Evolutionary conservation across 2,888 invertebrate species (phyloP).

Genomic region (Chalcosyrphus nemorum): DNA sequence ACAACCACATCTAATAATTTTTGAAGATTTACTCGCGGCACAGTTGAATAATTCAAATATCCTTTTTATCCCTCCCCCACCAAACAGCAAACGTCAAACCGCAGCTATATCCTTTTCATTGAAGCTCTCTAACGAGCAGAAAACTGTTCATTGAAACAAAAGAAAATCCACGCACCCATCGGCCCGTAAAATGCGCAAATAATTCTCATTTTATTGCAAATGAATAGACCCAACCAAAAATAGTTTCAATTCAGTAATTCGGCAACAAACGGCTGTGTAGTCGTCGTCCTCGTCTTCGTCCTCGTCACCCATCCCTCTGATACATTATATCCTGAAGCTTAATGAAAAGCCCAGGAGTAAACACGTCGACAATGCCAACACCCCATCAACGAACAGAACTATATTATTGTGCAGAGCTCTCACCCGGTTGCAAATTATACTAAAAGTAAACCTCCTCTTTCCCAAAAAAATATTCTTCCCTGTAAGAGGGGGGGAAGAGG

Average conservation of each 20-base stretch:
- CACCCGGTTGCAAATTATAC: constrained; percentile 31
- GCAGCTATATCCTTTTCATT: neutral
- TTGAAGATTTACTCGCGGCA: neutral
- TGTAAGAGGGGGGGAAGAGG: neutral
- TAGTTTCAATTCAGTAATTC: constrained; percentile 35
- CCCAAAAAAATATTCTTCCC: neutral
- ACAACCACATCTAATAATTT: neutral
- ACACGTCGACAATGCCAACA: constrained; percentile 25
- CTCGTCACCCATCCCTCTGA: too few species aligned
- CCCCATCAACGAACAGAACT: constrained; percentile 8
- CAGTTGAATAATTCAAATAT: constrained; percentile 2
- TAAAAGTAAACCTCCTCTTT: constrained; percentile 26
- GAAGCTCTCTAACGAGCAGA: neutral
- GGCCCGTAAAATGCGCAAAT: constrained; percentile 27
- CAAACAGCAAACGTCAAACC: neutral
- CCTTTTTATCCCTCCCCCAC: neutral
- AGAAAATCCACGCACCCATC: constrained; percentile 12
- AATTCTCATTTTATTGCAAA: constrained; percentile 43
- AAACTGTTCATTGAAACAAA: constrained; percentile 7
- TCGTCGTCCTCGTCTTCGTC: too few species aligned
- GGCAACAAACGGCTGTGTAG: neutral
- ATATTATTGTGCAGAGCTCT: constrained; percentile 1
- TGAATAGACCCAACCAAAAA: constrained; percentile 32
- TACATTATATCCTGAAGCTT: constrained; percentile 2
- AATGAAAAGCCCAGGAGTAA: constrained; percentile 43